Conservation (phyloP, 2,888 invertebrate genomes). For the Yponomeuta evonymella region DNA sequence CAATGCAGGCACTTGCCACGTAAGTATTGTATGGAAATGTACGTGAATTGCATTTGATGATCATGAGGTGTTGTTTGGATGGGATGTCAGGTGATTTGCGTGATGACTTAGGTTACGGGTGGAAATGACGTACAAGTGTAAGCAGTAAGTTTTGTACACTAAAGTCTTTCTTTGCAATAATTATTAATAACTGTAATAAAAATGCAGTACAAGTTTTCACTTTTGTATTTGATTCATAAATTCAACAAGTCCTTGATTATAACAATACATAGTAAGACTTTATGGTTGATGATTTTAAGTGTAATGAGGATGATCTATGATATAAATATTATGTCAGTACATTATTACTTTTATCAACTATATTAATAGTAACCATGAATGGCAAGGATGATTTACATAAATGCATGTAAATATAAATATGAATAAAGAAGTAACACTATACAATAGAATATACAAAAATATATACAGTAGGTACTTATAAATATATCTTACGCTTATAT, state of each 20-base stretch:
- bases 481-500: constrained; percentile 31
- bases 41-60: not conserved
- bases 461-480: constrained; percentile 16
- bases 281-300: not conserved
- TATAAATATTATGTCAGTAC: constrained; percentile 16
- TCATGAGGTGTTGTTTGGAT: not conserved
- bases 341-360: not conserved
- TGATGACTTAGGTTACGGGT: not conserved
- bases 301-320: constrained; percentile 19
- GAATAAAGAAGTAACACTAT: constrained; percentile 13
- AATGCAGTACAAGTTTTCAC: not conserved
- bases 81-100: not conserved
- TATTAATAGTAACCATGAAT: constrained; percentile 13
- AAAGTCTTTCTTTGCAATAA: not conserved
- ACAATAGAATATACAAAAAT: constrained; percentile 20
- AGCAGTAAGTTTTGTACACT: not conserved
- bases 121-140: not conserved
- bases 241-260: not conserved
- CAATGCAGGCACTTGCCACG: not conserved
- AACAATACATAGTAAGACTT: not conserved
- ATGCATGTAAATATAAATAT: constrained; percentile 19
- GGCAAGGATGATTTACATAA: constrained; percentile 22
- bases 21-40: not conserved
- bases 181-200: not conserved
- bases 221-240: not conserved